These are phyloP conservation scores for Monomorium pharaonis DNA, from an alignment of 1,140 invertebrate species.

Conservation along the genomic window DNA sequence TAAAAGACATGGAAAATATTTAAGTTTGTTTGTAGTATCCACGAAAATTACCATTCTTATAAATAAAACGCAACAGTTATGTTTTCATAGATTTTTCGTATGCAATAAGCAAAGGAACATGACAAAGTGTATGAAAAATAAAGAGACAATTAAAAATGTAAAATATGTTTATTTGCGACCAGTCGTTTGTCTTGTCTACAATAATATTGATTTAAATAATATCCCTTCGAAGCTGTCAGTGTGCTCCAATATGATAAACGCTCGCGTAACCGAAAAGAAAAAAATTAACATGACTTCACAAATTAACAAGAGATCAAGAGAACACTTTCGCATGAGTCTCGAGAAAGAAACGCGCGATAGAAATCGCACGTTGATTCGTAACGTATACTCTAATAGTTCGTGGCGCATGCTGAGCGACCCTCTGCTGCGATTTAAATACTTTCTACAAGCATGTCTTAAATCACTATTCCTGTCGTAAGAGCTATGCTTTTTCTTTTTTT, in stretches of 20 bases:
- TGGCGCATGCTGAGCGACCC: constrained; percentile 14
- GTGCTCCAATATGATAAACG: constrained; percentile 42
- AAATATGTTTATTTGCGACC: constrained; percentile 82
- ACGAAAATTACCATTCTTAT: background rate
- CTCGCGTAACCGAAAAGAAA: constrained; percentile 7
- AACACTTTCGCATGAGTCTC: constrained; percentile 18
- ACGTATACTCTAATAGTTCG: constrained; percentile 56
- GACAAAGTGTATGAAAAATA: constrained; percentile 39
- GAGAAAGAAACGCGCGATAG: constrained; percentile 20
- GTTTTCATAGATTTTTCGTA: background rate
- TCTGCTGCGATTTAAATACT: constrained; percentile 66
- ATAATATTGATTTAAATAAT: constrained; percentile 75
- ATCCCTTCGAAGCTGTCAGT: constrained; percentile 58
- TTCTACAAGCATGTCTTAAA: constrained; percentile 70
- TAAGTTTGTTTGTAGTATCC: background rate
- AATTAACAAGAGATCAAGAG: constrained; percentile 46
- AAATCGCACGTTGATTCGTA: constrained; percentile 35
- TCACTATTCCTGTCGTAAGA: constrained; percentile 65
- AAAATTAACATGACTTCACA: constrained; percentile 24
- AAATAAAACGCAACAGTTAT: background rate
- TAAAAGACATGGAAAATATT: background rate
- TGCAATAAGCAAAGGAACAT: background rate
- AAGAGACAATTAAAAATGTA: constrained; percentile 79
- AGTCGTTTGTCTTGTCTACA: constrained; percentile 78
- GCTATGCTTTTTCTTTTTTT: constrained; percentile 47